Conservation (phyloP, 2,113 vertebrate species). For the Prionailurus viverrinus region DNA sequence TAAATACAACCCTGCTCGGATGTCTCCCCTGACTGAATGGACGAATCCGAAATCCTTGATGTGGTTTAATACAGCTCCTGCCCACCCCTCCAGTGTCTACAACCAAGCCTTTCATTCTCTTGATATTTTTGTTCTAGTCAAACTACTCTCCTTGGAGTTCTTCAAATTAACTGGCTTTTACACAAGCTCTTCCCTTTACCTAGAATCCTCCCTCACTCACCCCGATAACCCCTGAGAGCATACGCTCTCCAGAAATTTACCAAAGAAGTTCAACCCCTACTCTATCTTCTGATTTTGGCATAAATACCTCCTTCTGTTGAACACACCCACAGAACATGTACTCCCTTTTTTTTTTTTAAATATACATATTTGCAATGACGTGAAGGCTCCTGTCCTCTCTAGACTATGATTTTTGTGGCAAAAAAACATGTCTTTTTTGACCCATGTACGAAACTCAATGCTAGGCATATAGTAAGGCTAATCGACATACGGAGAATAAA, state of each 20-base stretch:
- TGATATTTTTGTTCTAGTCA: background rate
- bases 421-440: conserved; percentile 33
- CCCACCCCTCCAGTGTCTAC: background rate
- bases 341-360: background rate
- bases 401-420: background rate
- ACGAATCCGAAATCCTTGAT: background rate
- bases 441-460: background rate
- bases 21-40: background rate
- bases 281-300: background rate
- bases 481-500: background rate
- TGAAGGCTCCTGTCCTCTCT: background rate
- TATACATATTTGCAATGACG: background rate
- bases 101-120: background rate
- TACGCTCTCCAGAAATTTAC: background rate
- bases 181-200: background rate
- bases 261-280: background rate
- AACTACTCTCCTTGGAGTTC: conserved; percentile 6
- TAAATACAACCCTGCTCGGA: background rate
- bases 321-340: background rate
- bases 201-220: background rate
- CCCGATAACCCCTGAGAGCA: background rate
- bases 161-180: background rate
- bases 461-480: background rate
- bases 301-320: background rate
- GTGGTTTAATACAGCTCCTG: background rate